Evolutionary conservation across 2,888 invertebrate genomes (phyloP).

Genomic region (Conops quadrifasciatus): DNA sequence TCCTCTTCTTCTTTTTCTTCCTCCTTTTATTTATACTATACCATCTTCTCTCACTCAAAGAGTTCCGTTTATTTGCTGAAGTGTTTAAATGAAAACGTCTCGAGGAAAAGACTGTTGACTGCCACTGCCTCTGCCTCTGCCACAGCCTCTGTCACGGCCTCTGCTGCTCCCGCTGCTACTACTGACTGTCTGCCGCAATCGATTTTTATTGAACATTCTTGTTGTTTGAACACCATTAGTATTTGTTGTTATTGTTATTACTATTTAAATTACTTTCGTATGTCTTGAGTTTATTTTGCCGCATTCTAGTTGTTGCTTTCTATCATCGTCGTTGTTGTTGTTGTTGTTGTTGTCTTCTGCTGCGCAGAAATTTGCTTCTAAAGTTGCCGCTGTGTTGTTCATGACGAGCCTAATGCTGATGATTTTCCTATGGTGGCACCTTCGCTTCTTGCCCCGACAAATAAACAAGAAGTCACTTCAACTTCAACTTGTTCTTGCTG

Average conservation of each 20-base stretch:
- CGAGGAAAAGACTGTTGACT: no score
- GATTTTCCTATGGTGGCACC: no score
- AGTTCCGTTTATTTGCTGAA: conserved; percentile 14
- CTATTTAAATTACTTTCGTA: conserved; percentile 58
- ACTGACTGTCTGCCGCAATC: background rate
- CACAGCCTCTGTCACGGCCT: background rate
- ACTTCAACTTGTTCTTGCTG: background rate
- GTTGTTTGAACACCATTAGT: conserved; percentile 59
- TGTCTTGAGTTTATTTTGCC: background rate
- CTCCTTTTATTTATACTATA: background rate
- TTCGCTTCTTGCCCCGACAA: background rate
- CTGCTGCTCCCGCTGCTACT: background rate
- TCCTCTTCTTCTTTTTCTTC: background rate
- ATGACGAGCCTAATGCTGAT: background rate
- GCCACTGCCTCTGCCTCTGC: no score
- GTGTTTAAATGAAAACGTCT: conserved; percentile 15
- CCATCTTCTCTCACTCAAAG: background rate
- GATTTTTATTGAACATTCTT: conserved; percentile 30
- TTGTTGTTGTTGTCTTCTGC: background rate
- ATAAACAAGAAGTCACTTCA: background rate
- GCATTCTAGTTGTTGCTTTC: conserved; percentile 13
- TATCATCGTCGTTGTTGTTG: conserved; percentile 38
- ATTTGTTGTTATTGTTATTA: conserved; percentile 59
- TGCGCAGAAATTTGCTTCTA: conserved; percentile 57
- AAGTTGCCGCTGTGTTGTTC: conserved; percentile 32